Evolutionary conservation across 1,140 invertebrate genomes (phyloP), one percentile per base, ranked within the genome.

Genomic region (Bombus cullumanus): DNA sequence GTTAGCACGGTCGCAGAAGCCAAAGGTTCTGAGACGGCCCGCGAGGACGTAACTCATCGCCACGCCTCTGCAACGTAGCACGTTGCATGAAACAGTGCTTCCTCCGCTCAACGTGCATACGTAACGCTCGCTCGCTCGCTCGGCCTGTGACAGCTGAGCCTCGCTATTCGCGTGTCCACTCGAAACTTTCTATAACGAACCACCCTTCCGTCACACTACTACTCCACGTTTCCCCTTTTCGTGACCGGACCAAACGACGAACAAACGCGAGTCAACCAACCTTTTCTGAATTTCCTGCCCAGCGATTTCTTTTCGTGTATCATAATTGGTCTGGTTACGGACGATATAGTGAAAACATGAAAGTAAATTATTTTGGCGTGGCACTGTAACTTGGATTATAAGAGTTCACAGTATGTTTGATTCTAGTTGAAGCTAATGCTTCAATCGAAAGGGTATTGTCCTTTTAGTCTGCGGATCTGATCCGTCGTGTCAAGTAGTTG

Each of bases 1-100:
- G 83, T n/a, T 83, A 83, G 43, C 39, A 59, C 76, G 43, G 83
- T 72, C n/a, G 83, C 68, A 62, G 83, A 53, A 80, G 66, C 53
- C 76, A 80, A 85, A 72, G 76, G 76, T 34, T 85, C 77, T 62
- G 39, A 68, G 66, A 31, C 66, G 59, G 73, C 47, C 64, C 69
- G 77, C 78, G 83, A 80, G 83, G 57, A 85, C 83, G 83, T 85
- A 85, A 85, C 83, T 85, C 83, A 85, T 85, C 83, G 83, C 83
- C 83, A 85, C 83, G 83, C 83, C 83, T 85, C 83, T 80, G 83
- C 77, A 80, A 85, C 83, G 83, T 85, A 85, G 76, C 83, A 72
- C 83, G 77, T 85, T 80, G 83, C 83, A 85, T 85, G 83, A 85
- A 71, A 69, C 83, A 85, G 68, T 85, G 64, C 83, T 85, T 85